phyloP scores from a whole-genome alignment of 2,888 invertebrate genomes.

The Acrocera orbiculus region DNA sequence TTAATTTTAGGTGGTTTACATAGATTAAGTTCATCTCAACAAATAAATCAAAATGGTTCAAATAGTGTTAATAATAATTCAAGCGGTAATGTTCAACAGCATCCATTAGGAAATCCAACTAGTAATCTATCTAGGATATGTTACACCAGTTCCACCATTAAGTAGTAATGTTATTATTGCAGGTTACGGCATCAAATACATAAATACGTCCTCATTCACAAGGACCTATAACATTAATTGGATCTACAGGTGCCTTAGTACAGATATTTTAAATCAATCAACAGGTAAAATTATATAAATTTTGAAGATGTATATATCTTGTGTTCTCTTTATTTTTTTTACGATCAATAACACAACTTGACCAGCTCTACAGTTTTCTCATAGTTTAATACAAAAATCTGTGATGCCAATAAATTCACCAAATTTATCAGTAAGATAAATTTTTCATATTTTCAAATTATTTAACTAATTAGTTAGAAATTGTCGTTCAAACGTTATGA shows the following conservation, averaged over 20 bases:
- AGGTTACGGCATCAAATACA: conserved; percentile 39
- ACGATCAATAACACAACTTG: conserved; percentile 28
- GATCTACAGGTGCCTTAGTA: conserved; percentile 27
- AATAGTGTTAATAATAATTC: conserved; percentile 19
- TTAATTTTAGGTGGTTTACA: conserved; percentile 38
- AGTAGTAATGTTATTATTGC: conserved; percentile 35
- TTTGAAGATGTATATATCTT: background rate
- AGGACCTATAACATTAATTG: conserved; percentile 33
- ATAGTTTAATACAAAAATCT: conserved; percentile 27
- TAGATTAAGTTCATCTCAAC: conserved; percentile 58
- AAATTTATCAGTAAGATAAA: too few species aligned
- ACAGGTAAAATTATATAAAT: conserved; percentile 16
- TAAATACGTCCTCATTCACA: conserved; percentile 35
- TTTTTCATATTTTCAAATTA: too few species aligned
- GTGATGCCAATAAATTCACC: conserved; percentile 25
- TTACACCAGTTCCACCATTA: conserved; percentile 30
- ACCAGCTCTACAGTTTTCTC: conserved; percentile 23
- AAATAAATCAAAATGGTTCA: conserved; percentile 45
- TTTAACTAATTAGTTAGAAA: too few species aligned
- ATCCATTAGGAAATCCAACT: conserved; percentile 13
- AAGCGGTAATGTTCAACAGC: conserved; percentile 16
- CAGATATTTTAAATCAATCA: conserved; percentile 31
- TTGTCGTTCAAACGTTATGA: too few species aligned
- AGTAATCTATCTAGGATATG: conserved; percentile 18
- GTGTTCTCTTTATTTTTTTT: background rate